Evolutionary conservation across 2,797 vertebrate species (phyloP), one percentile per base, ranked within the genome.

Genomic region (Chelon labrosus): DNA sequence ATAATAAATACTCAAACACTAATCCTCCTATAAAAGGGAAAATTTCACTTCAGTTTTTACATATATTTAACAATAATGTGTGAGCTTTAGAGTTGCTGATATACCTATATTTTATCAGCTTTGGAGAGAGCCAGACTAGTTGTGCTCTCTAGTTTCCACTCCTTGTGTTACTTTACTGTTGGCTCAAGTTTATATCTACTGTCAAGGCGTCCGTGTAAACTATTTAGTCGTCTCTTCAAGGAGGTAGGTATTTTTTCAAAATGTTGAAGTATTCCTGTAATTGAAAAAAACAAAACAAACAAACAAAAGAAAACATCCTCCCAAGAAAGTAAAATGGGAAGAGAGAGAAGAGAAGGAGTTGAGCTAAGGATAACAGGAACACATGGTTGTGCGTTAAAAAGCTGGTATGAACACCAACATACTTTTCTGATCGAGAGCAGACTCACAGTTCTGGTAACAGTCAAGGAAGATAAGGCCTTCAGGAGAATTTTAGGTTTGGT

Each of bases 351-450:
- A 6, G 6, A 77, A 16, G 14, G 57, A 58, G 8, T 17, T 44
- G 42, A 44, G 42, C 14, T 16, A 44, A 64, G 19, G n/a, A 19
- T 67, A 67, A 37, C 41, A 35, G n/a, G 2, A 49, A 3, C 44
- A 62, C 35, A 47, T 50, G 14, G 16, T 53, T 79, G 68, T 77
- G 78, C 27, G 10, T 75, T 73, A 44, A 47, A 70, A 73, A 11
- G 52, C 70, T 19, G 66, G 49, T 49, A 50, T 55, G 20, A 74
- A 72, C 72, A 75, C 38, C 47, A 44, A 70, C 37, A 58, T 25
- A 52, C 39, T 52, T 39, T 50, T 39, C 17, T 62, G 27, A 62
- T 60, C 0, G 31, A 58, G 20, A 70, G 60, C 54, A 73, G 47
- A 79, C 49, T 65, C 51, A 44, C 14, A 35, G 38, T 47, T 65